These are phyloP conservation scores for Suricata suricatta DNA, from an alignment of 2,113 vertebrate species.

Conservation along the genomic window DNA sequence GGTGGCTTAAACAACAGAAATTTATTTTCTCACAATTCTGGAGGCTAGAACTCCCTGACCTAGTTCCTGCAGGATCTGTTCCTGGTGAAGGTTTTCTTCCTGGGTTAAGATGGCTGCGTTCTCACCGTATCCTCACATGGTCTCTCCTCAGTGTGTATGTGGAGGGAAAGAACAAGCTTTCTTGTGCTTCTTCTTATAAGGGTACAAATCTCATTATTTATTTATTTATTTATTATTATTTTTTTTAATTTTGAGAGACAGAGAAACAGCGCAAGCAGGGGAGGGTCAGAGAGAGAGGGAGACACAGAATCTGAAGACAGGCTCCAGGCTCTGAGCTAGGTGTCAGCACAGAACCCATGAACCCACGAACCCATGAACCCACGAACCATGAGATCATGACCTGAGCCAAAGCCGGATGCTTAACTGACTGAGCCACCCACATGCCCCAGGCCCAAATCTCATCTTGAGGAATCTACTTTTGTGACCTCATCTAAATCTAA, in stretches of 20 bases:
- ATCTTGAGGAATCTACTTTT: not conserved
- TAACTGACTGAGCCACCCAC: too few species aligned
- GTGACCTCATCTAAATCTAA: not conserved
- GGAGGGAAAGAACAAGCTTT: not conserved
- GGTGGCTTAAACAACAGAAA: not conserved
- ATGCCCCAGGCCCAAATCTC: not conserved
- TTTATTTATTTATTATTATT: too few species aligned
- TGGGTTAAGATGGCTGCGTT: not conserved
- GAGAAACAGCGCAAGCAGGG: too few species aligned
- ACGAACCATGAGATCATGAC: too few species aligned
- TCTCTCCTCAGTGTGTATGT: not conserved
- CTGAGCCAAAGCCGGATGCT: too few species aligned
- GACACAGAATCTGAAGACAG: too few species aligned
- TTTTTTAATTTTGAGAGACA: too few species aligned
- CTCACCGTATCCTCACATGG: not conserved
- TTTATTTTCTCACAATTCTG: not conserved
- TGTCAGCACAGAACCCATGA: too few species aligned
- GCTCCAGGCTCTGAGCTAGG: too few species aligned
- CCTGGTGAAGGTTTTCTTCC: not conserved
- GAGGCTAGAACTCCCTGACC: not conserved
- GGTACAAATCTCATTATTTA: not conserved
- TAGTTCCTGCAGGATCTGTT: not conserved
- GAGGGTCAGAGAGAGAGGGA: too few species aligned
- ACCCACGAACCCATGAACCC: too few species aligned
- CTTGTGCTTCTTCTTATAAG: not conserved